These are phyloP conservation scores for Aspidiotus destructor DNA, from an alignment of 2,888 invertebrate genomes.

Conservation along the genomic window DNA sequence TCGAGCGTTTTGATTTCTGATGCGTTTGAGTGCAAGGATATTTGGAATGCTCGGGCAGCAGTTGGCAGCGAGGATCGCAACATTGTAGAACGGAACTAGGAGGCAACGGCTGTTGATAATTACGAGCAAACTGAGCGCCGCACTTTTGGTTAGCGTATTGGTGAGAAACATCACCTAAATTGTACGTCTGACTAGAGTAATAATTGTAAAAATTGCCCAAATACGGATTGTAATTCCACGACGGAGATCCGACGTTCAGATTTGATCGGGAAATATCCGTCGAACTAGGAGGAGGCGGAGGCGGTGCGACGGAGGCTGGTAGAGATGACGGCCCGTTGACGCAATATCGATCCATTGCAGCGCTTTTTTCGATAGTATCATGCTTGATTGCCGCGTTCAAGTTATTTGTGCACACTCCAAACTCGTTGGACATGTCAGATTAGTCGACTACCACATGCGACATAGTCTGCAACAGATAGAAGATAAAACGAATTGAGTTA, in stretches of 20 bases:
- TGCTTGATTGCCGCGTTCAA: conserved; percentile 10
- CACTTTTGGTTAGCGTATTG: conserved; percentile 29
- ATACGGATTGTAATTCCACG: conserved; percentile 31
- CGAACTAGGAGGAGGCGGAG: not conserved
- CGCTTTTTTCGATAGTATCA: conserved; percentile 12
- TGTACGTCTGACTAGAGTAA: conserved; percentile 14
- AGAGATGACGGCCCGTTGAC: not conserved
- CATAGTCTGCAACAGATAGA: conserved; percentile 20
- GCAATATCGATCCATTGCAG: not conserved
- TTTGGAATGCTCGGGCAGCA: conserved; percentile 21
- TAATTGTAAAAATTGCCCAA: conserved; percentile 28
- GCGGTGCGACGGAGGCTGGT: not conserved
- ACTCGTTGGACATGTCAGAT: conserved; percentile 30
- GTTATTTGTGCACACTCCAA: conserved; percentile 10
- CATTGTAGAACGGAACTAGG: conserved; percentile 20
- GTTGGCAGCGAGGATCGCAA: conserved; percentile 28
- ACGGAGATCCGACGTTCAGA: conserved; percentile 1
- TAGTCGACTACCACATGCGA: conserved; percentile 2
- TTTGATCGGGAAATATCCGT: not conserved
- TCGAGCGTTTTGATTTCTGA: conserved; percentile 7
- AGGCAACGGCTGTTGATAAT: conserved; percentile 5
- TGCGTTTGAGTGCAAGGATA: conserved; percentile 9
- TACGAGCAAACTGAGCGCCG: conserved; percentile 3
- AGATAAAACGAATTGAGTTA: too few relatives aligned
- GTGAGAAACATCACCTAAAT: conserved; percentile 1